phyloP scores from a whole-genome alignment of 2,797 vertebrate species.

The Knipowitschia caucasica region DNA sequence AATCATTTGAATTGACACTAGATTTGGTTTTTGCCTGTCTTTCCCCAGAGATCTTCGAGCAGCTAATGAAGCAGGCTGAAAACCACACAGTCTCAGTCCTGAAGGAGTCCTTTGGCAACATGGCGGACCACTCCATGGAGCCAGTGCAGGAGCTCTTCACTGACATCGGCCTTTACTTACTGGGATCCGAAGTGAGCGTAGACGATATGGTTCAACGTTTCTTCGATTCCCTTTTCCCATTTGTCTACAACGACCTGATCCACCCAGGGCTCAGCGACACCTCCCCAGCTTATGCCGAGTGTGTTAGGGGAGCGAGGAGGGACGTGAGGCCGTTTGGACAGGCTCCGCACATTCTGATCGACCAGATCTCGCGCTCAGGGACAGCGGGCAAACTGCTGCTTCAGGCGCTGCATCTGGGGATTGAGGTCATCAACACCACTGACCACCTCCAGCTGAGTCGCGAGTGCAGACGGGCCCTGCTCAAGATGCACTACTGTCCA shows the following conservation, averaged over 20 bases:
- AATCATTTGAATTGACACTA: too few species aligned
- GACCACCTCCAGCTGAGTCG: slow-evolving; percentile 82
- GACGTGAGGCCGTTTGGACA: slow-evolving; percentile 75
- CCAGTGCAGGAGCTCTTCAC: slow-evolving; percentile 81
- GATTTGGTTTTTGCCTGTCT: background rate
- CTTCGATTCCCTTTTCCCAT: slow-evolving; percentile 84
- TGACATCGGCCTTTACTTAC: slow-evolving; percentile 80
- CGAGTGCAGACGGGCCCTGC: slow-evolving; percentile 80
- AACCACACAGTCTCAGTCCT: slow-evolving; percentile 79
- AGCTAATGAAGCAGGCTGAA: slow-evolving; percentile 80
- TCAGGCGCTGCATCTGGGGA: slow-evolving; percentile 85
- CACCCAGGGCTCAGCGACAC: slow-evolving; percentile 67
- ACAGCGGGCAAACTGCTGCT: slow-evolving; percentile 77
- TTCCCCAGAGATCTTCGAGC: slow-evolving; percentile 81
- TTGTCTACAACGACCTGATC: slow-evolving; percentile 80
- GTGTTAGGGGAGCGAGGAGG: slow-evolving; percentile 66
- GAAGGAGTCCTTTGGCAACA: slow-evolving; percentile 69
- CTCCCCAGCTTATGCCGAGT: slow-evolving; percentile 75
- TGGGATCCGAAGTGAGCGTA: slow-evolving; percentile 78
- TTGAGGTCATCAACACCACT: slow-evolving; percentile 90
- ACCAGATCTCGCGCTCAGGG: slow-evolving; percentile 74
- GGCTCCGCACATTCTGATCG: slow-evolving; percentile 63
- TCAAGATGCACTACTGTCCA: slow-evolving; percentile 86
- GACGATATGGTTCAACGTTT: slow-evolving; percentile 81
- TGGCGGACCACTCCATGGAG: slow-evolving; percentile 68